Evolutionary conservation across 2,797 vertebrate species (phyloP).

Genomic region (Eremophila alpestris): DNA sequence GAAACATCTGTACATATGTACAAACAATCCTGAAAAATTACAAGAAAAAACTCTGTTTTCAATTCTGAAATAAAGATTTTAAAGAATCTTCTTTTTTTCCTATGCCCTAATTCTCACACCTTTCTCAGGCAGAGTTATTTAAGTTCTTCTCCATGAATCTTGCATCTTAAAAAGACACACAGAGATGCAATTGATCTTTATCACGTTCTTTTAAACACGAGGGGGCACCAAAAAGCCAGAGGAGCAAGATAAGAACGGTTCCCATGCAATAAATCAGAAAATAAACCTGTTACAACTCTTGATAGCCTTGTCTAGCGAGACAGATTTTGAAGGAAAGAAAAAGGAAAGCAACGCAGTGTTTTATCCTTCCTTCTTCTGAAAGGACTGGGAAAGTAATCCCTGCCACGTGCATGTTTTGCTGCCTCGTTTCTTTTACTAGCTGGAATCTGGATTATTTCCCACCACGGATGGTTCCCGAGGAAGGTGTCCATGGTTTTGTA

Average conservation of each 20-base stretch:
- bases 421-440: not conserved
- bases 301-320: not conserved
- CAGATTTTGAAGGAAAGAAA: not conserved
- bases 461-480: not conserved
- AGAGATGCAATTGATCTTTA: not conserved
- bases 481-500: not conserved
- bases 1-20: not conserved
- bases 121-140: not conserved
- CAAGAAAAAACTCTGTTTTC: not conserved
- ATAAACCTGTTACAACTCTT: not conserved
- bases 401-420: not conserved
- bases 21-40: not conserved
- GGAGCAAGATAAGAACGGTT: not conserved
- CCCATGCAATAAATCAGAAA: not conserved
- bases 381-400: not conserved
- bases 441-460: not conserved
- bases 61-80: not conserved
- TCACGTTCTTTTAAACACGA: constrained; percentile 54
- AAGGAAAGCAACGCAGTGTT: not conserved
- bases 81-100: accelerated
- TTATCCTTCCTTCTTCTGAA: not conserved
- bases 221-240: constrained; percentile 65
- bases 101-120: not conserved
- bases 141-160: not conserved
- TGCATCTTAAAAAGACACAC: not conserved